A percentile compares a stretch with the other conserved stretches of the same genome.
Evolutionary conservation across 2,797 vertebrate species (phyloP).

Genomic region (Hypotaenidia okinawae): DNA sequence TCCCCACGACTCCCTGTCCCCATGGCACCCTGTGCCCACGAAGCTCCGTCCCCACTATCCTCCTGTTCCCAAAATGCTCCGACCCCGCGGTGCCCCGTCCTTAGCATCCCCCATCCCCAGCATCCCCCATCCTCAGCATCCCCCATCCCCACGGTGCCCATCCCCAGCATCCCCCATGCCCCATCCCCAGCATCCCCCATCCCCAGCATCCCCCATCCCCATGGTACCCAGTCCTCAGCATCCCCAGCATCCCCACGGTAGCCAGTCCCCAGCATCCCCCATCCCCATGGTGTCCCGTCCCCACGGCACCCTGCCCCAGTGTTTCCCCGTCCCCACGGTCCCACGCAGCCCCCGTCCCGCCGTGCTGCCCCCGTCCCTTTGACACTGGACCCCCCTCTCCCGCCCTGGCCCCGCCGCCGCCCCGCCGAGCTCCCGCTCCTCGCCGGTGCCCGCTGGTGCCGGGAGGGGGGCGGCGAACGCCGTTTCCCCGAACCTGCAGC

Average conservation of each 20-base stretch:
- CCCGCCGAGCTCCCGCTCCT: not conserved
- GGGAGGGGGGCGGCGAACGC: conserved; percentile 62
- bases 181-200: too few species aligned
- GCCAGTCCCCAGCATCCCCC: not conserved
- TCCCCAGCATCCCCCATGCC: not conserved
- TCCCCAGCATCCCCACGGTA: not conserved
- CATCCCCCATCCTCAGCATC: not conserved
- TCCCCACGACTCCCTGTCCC: not conserved
- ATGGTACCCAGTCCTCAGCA: too few species aligned
- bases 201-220: not conserved
- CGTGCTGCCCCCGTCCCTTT: not conserved
- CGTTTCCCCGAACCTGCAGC: conserved; percentile 75
- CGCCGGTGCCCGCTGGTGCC: conserved; percentile 49
- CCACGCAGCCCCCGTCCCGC: too few species aligned
- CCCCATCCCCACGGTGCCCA: not conserved
- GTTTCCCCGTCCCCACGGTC: rapidly evolving
- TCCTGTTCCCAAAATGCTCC: not conserved
- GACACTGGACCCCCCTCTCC: not conserved
- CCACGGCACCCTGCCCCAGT: not conserved
- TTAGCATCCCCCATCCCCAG: too few species aligned
- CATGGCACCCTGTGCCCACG: not conserved
- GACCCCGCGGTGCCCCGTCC: too few species aligned
- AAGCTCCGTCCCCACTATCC: too few species aligned
- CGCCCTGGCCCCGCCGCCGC: not conserved
- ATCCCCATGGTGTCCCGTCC: not conserved